These are phyloP conservation scores for Eulemur coronatus DNA, from an alignment of 2,797 vertebrate species.

Conservation along the genomic window DNA sequence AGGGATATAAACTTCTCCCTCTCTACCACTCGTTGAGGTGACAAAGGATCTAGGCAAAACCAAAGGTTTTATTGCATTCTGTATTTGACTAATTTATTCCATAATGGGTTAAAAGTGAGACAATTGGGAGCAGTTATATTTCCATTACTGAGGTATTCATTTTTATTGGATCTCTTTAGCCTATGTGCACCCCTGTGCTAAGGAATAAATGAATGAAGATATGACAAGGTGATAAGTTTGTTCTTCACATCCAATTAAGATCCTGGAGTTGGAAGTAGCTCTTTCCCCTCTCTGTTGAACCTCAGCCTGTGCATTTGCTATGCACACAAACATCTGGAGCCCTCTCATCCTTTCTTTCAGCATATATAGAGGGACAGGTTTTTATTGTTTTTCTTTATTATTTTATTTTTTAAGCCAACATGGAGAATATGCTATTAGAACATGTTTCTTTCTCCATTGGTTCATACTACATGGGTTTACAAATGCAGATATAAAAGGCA, in stretches of 20 bases:
- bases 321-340: not conserved
- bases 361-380: not conserved
- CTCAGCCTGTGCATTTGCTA: not conserved
- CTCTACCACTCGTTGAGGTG: not conserved
- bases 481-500: not conserved
- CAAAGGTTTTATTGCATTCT: not conserved
- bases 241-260: not conserved
- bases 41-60: not conserved
- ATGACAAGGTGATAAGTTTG: not conserved
- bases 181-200: not conserved
- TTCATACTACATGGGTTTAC: not conserved
- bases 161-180: not conserved
- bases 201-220: not conserved
- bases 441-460: not conserved
- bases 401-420: not conserved
- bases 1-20: not conserved
- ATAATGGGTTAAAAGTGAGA: not conserved
- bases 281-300: not conserved
- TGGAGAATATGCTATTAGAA: not conserved
- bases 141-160: not conserved
- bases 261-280: not conserved
- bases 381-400: not conserved
- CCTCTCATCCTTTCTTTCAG: not conserved
- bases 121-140: not conserved
- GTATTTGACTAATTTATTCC: not conserved